phyloP scores from a whole-genome alignment of 2,113 vertebrate species.

The Onychorhynchus coronatus region DNA sequence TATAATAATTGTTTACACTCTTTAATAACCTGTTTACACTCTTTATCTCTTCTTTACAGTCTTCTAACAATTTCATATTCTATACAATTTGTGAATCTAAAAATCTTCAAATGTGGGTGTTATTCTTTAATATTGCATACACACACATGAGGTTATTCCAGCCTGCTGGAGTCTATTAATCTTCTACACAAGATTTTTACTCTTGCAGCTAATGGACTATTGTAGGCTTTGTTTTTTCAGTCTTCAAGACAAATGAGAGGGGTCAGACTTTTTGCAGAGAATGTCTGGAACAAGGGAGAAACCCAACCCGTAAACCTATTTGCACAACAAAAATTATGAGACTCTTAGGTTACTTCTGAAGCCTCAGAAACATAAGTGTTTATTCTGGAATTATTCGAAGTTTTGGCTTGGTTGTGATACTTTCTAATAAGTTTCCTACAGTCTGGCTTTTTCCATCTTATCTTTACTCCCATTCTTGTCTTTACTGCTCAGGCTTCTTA shows the following conservation, averaged over 20 bases:
- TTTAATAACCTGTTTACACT: background rate
- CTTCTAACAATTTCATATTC: background rate
- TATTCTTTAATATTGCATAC: background rate
- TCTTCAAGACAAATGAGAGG: background rate
- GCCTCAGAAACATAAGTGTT: background rate
- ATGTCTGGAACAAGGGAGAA: fast-evolving
- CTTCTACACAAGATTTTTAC: background rate
- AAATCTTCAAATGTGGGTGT: background rate
- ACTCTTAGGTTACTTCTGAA: background rate
- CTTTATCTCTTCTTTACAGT: background rate
- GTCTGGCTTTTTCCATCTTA: background rate
- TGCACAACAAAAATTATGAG: background rate
- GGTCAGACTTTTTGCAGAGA: background rate
- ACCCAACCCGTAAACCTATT: background rate
- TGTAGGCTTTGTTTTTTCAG: background rate
- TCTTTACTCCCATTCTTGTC: background rate
- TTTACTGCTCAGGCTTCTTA: background rate
- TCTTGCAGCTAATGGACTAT: background rate
- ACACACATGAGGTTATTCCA: background rate
- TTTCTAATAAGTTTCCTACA: background rate
- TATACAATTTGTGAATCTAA: background rate
- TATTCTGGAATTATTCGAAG: background rate
- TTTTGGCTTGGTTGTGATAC: background rate
- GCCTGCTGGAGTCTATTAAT: background rate
- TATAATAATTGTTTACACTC: background rate